Conservation (phyloP, 2,888 invertebrate species). For the Ypsolopha scabrella region DNA sequence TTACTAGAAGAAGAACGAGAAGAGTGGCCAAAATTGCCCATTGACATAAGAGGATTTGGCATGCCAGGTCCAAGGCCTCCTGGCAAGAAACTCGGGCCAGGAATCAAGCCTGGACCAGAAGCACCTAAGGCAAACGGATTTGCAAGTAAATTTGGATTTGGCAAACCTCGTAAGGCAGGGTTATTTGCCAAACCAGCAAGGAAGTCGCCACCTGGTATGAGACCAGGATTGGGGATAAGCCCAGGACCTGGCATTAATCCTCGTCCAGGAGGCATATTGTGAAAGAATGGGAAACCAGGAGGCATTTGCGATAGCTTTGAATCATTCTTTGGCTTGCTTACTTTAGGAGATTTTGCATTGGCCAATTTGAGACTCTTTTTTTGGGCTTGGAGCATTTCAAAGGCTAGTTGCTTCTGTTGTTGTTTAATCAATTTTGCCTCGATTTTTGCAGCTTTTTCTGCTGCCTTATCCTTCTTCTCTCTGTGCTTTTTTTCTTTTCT, state of each 20-base stretch:
- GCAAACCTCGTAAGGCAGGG: conserved; percentile 54
- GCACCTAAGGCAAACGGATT: conserved; percentile 65
- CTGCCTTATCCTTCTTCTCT: conserved; percentile 58
- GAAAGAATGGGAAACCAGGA: conserved; percentile 59
- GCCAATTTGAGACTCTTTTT: conserved; percentile 45
- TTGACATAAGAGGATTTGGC: conserved; percentile 62
- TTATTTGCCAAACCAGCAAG: conserved; percentile 53
- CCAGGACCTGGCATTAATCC: conserved; percentile 69
- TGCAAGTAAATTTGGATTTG: conserved; percentile 47
- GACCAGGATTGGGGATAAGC: conserved; percentile 52
- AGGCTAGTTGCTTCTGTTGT: conserved; percentile 54
- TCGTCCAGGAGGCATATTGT: conserved; percentile 55
- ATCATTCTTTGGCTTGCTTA: conserved; percentile 49
- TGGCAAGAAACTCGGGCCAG: conserved; percentile 57
- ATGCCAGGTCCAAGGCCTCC: conserved; percentile 43
- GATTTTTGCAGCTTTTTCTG: conserved; percentile 38
- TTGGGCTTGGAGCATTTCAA: conserved; percentile 49
- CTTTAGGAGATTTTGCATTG: conserved; percentile 42
- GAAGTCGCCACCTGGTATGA: conserved; percentile 60
- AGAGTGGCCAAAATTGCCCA: conserved; percentile 68
- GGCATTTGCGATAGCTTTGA: conserved; percentile 49
- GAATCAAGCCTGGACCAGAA: conserved; percentile 74
- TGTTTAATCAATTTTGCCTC: conserved; percentile 58
- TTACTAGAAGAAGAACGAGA: conserved; percentile 70
- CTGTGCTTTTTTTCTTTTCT: conserved; percentile 71